Conservation (phyloP, 2,113 vertebrate species). For the Stercorarius parasiticus region DNA sequence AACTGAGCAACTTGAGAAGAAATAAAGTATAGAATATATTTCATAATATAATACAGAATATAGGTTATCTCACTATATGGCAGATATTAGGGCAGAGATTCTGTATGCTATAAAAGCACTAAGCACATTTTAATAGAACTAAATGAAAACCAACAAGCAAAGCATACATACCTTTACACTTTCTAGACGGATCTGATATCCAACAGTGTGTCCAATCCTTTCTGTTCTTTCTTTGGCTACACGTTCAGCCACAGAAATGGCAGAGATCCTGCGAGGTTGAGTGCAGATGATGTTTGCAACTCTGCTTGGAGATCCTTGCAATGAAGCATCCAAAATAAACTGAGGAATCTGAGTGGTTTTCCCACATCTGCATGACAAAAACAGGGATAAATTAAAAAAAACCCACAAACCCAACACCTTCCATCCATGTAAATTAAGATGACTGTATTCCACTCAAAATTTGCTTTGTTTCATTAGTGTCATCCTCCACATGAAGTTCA, state of each 20-base stretch:
- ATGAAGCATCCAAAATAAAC: constrained; percentile 90
- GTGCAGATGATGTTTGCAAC: constrained; percentile 95
- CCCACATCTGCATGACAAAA: constrained; percentile 84
- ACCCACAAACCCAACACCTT: background rate
- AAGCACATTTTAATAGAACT: background rate
- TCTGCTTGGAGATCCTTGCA: constrained; percentile 73
- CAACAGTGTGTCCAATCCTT: constrained; percentile 86
- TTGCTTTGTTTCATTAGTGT: background rate
- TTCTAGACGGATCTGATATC: constrained; percentile 97
- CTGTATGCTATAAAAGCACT: background rate
- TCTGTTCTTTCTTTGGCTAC: constrained; percentile 93
- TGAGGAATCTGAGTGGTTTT: constrained; percentile 99
- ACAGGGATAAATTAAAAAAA: background rate
- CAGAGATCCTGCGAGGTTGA: constrained; percentile 95
- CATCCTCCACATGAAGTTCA: background rate
- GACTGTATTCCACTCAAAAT: background rate
- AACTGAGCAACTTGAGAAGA: background rate
- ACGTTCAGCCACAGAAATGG: constrained; percentile 91
- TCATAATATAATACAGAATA: background rate
- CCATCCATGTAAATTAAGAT: background rate
- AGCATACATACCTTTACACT: constrained; percentile 82
- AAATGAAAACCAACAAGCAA: background rate
- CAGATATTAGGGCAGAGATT: background rate
- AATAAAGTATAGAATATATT: background rate
- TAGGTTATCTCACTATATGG: background rate